Base-by-base conservation (phyloP, 1,140 invertebrate genomes). In the Teleopsis dalmanni region DNA sequence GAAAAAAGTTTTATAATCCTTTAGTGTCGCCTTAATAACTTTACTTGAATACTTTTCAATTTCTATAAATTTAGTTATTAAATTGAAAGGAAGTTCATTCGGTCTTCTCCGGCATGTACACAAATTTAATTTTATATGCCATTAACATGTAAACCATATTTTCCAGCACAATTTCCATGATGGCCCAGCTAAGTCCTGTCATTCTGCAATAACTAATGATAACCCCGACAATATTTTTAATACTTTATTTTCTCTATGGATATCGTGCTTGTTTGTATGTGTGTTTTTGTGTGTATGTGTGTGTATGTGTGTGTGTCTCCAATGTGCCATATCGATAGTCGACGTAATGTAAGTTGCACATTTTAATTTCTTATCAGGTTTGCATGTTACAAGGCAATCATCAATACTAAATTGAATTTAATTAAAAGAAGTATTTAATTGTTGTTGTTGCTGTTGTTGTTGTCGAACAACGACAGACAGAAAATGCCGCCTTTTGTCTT, bases 351-450 rank as follows among this genome's bases (percentile, higher is more conserved):
- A 14, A n/a, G 9, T 44, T 16, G 25, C n/a, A 25, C 3, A n/a
- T 22, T 42, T 49, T 37, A 27, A n/a, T n/a, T 43, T 19, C 16
- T 21, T 18, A n/a, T 40, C 46, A 40, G 25, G 26, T 48, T 61
- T 53, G 63, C 63, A 65, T 66, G 63, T 65, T 57, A 57, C 55
- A 53, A 50, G 57, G 59, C 63, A 66, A 63, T 66, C 65, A 66
- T 66, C 57, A 65, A 58, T 60, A 57, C 59, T 60, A 59, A 65
- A 65, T 55, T 57, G 52, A 59, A 59, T 57, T 57, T 62, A 64
- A 62, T 65, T 56, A 64, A 64, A 64, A 61, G 58, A 64, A 56
- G 58, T 43, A 27, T 27, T 29, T 43, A 43, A 43, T 43, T 43
- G 41, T 27, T n/a, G n/a, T n/a, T n/a, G n/a, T n/a, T n/a, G n/a